phyloP scores from a whole-genome alignment of 2,888 invertebrate species.

The Acanthosepion esculentum region DNA sequence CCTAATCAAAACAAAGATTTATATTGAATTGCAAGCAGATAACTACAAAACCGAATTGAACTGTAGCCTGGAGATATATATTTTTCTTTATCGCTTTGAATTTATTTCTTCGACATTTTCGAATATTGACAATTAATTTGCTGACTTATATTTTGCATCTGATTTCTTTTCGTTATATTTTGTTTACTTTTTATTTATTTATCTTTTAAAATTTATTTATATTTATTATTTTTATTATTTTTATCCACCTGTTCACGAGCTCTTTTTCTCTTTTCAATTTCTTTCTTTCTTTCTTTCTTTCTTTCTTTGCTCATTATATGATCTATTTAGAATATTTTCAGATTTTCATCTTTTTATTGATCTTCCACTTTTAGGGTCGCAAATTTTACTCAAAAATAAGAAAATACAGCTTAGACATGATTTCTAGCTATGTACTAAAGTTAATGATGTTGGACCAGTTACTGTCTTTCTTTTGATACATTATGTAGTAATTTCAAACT shows the following conservation, averaged over 20 bases:
- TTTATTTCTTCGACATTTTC: neutral
- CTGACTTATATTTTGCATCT: neutral
- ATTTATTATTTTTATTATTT: neutral
- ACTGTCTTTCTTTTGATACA: too few species aligned
- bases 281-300: too few species aligned
- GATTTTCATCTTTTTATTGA: too few species aligned
- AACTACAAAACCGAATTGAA: conserved; percentile 3
- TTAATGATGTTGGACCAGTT: too few species aligned
- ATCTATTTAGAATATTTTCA: too few species aligned
- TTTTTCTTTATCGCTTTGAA: neutral
- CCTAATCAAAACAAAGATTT: neutral
- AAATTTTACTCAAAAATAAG: too few species aligned
- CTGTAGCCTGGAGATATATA: neutral
- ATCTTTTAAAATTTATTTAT: neutral
- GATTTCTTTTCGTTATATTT: neutral
- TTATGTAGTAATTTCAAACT: too few species aligned
- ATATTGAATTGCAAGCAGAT: neutral
- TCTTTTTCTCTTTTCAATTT: too few species aligned
- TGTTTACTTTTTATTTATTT: neutral
- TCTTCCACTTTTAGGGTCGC: too few species aligned
- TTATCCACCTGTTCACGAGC: neutral
- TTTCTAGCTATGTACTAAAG: too few species aligned
- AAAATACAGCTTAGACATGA: too few species aligned
- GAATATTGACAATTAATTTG: neutral
- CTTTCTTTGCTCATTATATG: too few species aligned